phyloP scores from a whole-genome alignment of 2,113 vertebrate genomes.

The Passerina amoena region DNA sequence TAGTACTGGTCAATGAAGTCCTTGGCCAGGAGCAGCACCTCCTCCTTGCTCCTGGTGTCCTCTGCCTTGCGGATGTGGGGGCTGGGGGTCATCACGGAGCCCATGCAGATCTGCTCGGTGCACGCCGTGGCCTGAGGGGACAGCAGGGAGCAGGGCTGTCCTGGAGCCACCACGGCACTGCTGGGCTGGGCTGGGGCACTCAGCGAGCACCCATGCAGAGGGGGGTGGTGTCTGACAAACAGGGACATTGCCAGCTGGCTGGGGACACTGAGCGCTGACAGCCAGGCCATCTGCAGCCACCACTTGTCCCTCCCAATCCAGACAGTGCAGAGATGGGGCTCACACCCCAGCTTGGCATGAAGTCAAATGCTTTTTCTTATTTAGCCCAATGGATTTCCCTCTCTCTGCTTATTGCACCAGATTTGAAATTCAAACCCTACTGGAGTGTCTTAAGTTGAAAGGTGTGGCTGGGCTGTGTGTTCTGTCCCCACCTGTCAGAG shows the following conservation, averaged over 20 bases:
- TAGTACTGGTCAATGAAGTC: constrained; percentile 98
- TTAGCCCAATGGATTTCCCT: neutral
- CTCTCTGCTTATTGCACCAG: neutral
- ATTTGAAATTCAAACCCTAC: neutral
- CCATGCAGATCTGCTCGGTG: constrained; percentile 85
- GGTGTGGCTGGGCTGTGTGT: rapidly evolving
- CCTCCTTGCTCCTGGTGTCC: constrained; percentile 81
- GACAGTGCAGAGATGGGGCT: neutral
- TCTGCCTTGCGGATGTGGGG: constrained; percentile 81
- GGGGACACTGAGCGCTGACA: neutral
- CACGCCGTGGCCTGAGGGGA: constrained; percentile 82
- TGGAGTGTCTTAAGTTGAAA: neutral
- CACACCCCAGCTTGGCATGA: neutral
- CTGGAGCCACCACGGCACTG: neutral
- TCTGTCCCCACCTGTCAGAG: neutral
- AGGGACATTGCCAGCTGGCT: neutral
- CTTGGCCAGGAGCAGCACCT: constrained; percentile 88
- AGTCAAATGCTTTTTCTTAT: neutral
- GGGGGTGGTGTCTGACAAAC: neutral
- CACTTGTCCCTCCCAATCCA: rapidly evolving
- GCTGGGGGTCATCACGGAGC: constrained; percentile 87
- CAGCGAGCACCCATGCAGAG: rapidly evolving
- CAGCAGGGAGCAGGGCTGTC: neutral
- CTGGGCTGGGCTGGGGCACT: neutral
- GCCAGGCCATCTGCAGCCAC: neutral